Conservation (phyloP, 2,797 vertebrate species). For the Gymnothorax javanicus region DNA sequence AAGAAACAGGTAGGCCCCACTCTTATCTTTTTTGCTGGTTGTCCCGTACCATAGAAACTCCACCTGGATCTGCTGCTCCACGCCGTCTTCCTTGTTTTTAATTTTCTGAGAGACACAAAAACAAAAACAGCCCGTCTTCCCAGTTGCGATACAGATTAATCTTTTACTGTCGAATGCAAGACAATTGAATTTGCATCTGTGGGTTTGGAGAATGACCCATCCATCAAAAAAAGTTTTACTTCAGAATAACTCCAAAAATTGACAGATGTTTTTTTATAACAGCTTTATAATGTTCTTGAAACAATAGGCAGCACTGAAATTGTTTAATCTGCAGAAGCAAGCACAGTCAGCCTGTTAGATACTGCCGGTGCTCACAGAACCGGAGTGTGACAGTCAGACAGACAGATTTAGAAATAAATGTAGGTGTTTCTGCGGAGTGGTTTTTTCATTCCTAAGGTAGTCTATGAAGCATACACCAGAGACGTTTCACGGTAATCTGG, state of each 20-base stretch:
- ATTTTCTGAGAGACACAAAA: constrained; percentile 68
- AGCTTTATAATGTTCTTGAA: neutral
- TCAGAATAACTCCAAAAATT: neutral
- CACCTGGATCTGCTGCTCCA: constrained; percentile 71
- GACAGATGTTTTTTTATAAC: neutral
- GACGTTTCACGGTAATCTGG: neutral
- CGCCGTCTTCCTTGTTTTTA: constrained; percentile 71
- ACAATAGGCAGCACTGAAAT: neutral
- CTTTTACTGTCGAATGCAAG: constrained; percentile 12
- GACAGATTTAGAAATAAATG: neutral
- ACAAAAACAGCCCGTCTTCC: neutral
- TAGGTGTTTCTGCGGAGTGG: neutral
- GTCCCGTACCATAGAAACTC: constrained; percentile 91
- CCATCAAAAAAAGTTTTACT: constrained; percentile 18
- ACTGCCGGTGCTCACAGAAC: neutral
- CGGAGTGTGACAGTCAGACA: neutral
- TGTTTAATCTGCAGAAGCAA: constrained; percentile 3
- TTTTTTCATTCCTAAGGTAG: neutral
- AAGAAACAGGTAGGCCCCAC: constrained; percentile 92
- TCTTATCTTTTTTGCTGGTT: constrained; percentile 80
- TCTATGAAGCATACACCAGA: neutral
- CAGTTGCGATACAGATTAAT: constrained; percentile 15
- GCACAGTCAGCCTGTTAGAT: neutral
- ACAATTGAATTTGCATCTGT: constrained; percentile 12
- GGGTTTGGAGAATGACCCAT: neutral